A percentile compares a stretch with the other conserved stretches of the same genome.
These are phyloP conservation scores for Plectus sambesii DNA, from an alignment of 1,140 invertebrate species.

Conservation along the genomic window DNA sequence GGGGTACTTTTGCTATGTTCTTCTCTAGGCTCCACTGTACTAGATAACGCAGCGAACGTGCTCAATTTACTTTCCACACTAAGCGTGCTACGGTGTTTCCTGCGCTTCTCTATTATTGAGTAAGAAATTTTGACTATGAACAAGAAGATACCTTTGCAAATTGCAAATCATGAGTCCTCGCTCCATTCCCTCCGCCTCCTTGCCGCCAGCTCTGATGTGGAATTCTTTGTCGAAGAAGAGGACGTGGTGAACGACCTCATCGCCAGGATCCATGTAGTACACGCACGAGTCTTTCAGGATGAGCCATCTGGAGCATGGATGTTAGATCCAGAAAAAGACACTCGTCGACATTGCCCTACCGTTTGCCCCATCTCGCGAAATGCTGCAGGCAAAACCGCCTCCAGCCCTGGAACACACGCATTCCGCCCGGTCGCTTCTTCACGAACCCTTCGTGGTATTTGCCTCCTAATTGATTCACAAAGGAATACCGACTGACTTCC, in stretches of 20 bases:
- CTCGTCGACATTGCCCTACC: slow-evolving; percentile 18
- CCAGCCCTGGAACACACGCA: slow-evolving; percentile 47
- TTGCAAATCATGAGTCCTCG: slow-evolving; percentile 33
- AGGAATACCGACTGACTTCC: slow-evolving; percentile 50
- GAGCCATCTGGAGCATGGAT: slow-evolving; percentile 50
- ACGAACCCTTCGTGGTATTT: slow-evolving; percentile 50
- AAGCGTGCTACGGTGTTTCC: too few species aligned
- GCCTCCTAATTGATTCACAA: slow-evolving; percentile 48
- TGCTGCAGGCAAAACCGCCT: slow-evolving; percentile 46
- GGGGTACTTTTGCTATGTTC: slow-evolving; percentile 33
- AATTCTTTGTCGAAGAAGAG: slow-evolving; percentile 52
- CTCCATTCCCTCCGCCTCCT: slow-evolving; percentile 23
- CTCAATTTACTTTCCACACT: too few species aligned
- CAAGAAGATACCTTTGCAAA: slow-evolving; percentile 29
- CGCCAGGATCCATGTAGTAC: slow-evolving; percentile 48
- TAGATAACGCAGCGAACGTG: too few species aligned
- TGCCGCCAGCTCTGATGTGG: slow-evolving; percentile 33
- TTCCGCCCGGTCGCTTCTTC: slow-evolving; percentile 50
- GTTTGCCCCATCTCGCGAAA: slow-evolving; percentile 37
- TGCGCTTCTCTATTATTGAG: too few species aligned
- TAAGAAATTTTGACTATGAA: too few species aligned
- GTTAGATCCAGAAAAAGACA: slow-evolving; percentile 32
- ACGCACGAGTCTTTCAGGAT: slow-evolving; percentile 51
- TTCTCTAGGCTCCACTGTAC: slow-evolving; percentile 46
- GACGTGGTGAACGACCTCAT: slow-evolving; percentile 49